A percentile compares a stretch with the other conserved stretches of the same genome.
These are phyloP conservation scores for Limulus polyphemus DNA, from an alignment of 2,888 invertebrate species.

Conservation along the genomic window DNA sequence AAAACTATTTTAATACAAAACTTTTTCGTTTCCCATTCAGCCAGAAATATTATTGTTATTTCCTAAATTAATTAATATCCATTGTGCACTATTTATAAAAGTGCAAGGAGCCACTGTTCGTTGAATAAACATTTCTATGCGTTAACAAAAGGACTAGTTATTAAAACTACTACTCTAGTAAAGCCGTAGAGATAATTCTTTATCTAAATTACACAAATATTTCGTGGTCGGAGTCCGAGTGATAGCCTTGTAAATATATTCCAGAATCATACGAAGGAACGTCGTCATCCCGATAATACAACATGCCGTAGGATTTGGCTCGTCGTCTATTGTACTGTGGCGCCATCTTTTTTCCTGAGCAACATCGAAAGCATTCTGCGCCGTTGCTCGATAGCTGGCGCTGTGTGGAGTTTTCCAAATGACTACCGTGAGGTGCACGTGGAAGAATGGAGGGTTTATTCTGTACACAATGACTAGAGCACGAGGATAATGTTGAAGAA, in stretches of 20 bases:
- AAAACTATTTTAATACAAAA: too few relatives aligned
- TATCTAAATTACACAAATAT: constrained; percentile 17
- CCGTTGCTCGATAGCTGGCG: constrained; percentile 1
- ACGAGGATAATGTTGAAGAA: constrained; percentile 18
- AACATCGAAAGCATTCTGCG: constrained; percentile 10
- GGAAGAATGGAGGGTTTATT: constrained; percentile 5
- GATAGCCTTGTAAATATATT: constrained; percentile 20
- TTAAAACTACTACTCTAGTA: neutral
- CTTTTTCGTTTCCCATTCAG: too few relatives aligned
- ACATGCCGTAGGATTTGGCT: constrained; percentile 8
- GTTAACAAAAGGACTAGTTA: neutral
- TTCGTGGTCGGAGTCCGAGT: constrained; percentile 22
- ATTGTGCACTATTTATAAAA: too few relatives aligned
- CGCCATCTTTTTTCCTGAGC: constrained; percentile 16
- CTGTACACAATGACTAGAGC: constrained; percentile 18
- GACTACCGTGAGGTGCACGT: constrained; percentile 2
- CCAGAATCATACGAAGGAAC: constrained; percentile 22
- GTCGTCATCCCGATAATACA: constrained; percentile 18
- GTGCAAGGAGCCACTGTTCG: neutral
- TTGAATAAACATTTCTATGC: neutral
- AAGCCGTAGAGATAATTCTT: neutral
- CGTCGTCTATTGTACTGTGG: constrained; percentile 15
- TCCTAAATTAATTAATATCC: too few relatives aligned
- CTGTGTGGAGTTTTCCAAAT: constrained; percentile 5
- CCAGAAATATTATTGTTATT: too few relatives aligned